These are phyloP conservation scores for Argyra leucocephala DNA, from an alignment of 2,888 invertebrate genomes.

Conservation along the genomic window DNA sequence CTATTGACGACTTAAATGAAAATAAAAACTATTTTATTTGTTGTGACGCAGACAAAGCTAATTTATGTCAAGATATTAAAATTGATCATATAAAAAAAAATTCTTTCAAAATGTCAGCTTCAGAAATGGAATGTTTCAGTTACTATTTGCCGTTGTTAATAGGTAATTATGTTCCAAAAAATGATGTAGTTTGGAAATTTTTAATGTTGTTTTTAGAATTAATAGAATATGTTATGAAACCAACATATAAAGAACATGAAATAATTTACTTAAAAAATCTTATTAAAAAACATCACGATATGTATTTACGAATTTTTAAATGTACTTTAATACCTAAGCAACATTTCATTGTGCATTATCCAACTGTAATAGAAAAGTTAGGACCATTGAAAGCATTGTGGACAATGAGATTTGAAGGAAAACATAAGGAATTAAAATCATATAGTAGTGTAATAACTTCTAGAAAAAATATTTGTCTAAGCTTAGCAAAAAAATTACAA, in stretches of 20 bases:
- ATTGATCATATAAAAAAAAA: conserved; percentile 16
- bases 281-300: conserved; percentile 17
- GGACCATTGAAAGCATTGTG: conserved; percentile 20
- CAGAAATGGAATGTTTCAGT: conserved; percentile 19
- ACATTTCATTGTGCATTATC: conserved; percentile 22
- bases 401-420: conserved; percentile 22
- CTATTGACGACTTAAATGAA: conserved; percentile 15
- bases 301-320: conserved; percentile 18
- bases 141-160: conserved; percentile 19
- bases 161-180: conserved; percentile 18
- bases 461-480: conserved; percentile 20
- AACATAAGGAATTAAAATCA: conserved; percentile 17
- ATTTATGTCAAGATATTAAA: conserved; percentile 11
- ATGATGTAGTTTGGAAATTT: conserved; percentile 19
- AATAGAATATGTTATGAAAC: conserved; percentile 15
- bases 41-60: conserved; percentile 12
- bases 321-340: conserved; percentile 18
- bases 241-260: conserved; percentile 15
- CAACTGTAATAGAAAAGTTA: conserved; percentile 17
- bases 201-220: conserved; percentile 15
- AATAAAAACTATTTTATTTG: conserved; percentile 17
- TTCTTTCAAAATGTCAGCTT: conserved; percentile 18
- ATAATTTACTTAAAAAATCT: conserved; percentile 14
- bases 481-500: conserved; percentile 19
- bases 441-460: conserved; percentile 19